A percentile compares a stretch with the other conserved stretches of the same genome.
These are phyloP conservation scores for Archaeoteleia sp. DNA, from an alignment of 2,888 invertebrate genomes.

Conservation along the genomic window DNA sequence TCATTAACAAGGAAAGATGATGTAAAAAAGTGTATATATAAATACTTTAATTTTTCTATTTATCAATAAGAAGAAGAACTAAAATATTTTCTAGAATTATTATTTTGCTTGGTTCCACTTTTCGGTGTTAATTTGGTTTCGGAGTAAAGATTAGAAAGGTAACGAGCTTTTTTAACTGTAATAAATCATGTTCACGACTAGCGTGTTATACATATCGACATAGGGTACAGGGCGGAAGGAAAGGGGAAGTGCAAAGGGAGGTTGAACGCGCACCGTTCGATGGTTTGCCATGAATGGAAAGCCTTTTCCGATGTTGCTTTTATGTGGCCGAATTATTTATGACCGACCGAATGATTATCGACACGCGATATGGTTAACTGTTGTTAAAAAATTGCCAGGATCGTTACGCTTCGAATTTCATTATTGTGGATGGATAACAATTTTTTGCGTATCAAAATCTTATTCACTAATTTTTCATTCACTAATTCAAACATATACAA, in stretches of 20 bases:
- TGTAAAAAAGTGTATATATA: no score
- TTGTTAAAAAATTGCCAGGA: conserved; percentile 56
- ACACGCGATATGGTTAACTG: conserved; percentile 57
- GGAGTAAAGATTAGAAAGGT: conserved; percentile 36
- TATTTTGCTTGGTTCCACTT: no score
- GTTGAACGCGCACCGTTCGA: conserved; percentile 51
- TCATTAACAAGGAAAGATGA: no score
- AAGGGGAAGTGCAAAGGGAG: conserved; percentile 52
- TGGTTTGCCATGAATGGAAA: conserved; percentile 66
- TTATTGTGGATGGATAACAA: no score
- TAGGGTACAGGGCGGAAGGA: conserved; percentile 45
- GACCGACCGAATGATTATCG: conserved; percentile 65
- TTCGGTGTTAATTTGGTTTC: no score
- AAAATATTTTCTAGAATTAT: no score
- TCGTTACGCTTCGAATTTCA: conserved; percentile 47
- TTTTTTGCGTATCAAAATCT: no score
- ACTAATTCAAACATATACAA: no score
- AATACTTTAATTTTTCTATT: no score
- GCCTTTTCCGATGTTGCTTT: conserved; percentile 67
- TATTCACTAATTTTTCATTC: no score
- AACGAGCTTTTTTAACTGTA: conserved; percentile 61
- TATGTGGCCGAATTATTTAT: conserved; percentile 69
- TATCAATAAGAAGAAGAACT: no score
- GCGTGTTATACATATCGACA: conserved; percentile 53
- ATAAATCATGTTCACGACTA: conserved; percentile 68